phyloP scores from a whole-genome alignment of 2,113 vertebrate species.

The Tichodroma muraria region DNA sequence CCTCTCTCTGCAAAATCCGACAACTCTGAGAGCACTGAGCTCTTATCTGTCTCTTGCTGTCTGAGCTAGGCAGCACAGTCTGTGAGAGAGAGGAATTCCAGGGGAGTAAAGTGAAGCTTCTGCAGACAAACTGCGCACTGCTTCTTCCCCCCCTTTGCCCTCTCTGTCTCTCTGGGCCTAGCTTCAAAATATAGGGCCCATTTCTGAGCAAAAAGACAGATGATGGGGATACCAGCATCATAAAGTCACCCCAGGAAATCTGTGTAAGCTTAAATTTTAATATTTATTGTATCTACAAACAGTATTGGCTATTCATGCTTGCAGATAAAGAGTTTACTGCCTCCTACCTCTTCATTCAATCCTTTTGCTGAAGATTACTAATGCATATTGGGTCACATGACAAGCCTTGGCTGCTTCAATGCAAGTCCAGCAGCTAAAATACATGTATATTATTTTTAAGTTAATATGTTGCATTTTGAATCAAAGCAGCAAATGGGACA shows the following conservation, averaged over 20 bases:
- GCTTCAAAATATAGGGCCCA: not conserved
- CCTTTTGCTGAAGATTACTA: not conserved
- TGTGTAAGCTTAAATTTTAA: not conserved
- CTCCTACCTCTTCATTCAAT: not conserved
- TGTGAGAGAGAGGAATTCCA: not conserved
- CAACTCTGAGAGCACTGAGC: not conserved
- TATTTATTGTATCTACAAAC: not conserved
- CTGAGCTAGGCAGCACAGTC: not conserved
- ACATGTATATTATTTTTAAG: not conserved
- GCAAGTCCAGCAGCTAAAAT: not conserved
- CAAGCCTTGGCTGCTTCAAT: not conserved
- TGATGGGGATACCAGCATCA: not conserved
- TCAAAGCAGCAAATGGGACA: not conserved
- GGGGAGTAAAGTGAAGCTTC: not conserved
- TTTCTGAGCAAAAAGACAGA: not conserved
- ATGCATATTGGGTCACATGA: not conserved
- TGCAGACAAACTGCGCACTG: not conserved
- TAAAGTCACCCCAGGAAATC: not conserved
- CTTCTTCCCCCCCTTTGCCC: not conserved
- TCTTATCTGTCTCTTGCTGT: not conserved
- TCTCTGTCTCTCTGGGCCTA: not conserved
- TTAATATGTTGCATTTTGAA: not conserved
- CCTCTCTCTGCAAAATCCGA: not conserved
- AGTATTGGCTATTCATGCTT: not conserved
- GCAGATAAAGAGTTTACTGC: not conserved